Evolutionary conservation across 2,888 invertebrate genomes (phyloP), one percentile per base, ranked within the genome.

Genomic region (Branchinecta sandiegonensis): DNA sequence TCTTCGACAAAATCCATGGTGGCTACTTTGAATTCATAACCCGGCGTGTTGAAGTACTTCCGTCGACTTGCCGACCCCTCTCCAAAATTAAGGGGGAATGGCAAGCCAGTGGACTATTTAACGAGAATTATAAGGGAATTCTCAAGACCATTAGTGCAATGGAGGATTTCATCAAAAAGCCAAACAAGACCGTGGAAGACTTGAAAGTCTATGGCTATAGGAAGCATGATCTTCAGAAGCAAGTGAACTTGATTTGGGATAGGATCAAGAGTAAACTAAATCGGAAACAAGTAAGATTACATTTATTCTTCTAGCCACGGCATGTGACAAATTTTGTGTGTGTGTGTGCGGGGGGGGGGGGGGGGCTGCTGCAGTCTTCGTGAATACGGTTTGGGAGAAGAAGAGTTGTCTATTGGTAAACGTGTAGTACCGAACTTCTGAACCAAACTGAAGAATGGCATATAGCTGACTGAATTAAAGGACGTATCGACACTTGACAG

Each of bases 1-100:
- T 56, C 10, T 56, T 56, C 23, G 63, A 56, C 23, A 56, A 56
- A 56, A 56, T 56, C 23, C 63, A 56, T 56, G 63, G 63, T 56
- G 63, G 63, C 23, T 56, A 56, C 23, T n/a, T 56, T 9, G 63
- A 56, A 56, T 56, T 56, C 23, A 56, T 23, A 23, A 56, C 63
- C n/a, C 63, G 63, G 14, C 63, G 63, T 56, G 63, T 56, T 9
- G n/a, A n/a, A 56, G 63, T 56, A 17, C 63, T 56, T 17, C 63
- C 63, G 23, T 56, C 63, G n/a, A 56, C 63, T 56, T 56, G 63
- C 23, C 63, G 63, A 2, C 63, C 63, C n/a, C 23, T 56, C n/a
- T 17, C n/a, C 23, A 56, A 56, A 56, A 23, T 56, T n/a, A 56
- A 56, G 23, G 63, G 63, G 23, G 63, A 56, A 10, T 56, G 63